These are phyloP conservation scores for Anastrepha ludens DNA, from an alignment of 1,140 invertebrate species.

Conservation along the genomic window DNA sequence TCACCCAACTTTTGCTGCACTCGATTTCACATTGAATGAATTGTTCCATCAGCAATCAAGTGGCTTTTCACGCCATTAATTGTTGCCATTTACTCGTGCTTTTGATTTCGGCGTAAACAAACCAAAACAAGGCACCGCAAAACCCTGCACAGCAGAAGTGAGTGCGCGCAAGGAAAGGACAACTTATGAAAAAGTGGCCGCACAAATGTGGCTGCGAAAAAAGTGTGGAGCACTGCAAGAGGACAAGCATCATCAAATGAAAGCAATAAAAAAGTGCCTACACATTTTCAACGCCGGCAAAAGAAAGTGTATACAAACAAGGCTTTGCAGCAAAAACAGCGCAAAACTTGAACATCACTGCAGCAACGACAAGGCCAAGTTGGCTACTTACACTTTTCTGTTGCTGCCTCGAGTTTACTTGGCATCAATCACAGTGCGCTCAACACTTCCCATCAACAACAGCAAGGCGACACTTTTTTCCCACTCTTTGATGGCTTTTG, in stretches of 20 bases:
- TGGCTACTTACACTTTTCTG: constrained; percentile 15
- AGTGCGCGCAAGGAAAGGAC: neutral
- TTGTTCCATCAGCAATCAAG: constrained; percentile 41
- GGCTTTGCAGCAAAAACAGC: neutral
- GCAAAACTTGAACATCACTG: neutral
- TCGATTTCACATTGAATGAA: constrained; percentile 30
- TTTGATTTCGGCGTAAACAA: constrained; percentile 22
- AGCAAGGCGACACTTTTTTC: constrained; percentile 13
- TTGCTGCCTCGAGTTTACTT: neutral
- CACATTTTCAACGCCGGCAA: neutral
- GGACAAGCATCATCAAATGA: neutral
- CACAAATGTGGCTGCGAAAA: neutral
- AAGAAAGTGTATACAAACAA: neutral
- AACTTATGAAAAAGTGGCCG: constrained; percentile 24
- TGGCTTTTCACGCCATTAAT: constrained; percentile 51
- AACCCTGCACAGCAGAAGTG: neutral
- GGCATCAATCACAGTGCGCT: constrained; percentile 39
- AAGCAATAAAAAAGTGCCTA: neutral
- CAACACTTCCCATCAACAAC: constrained; percentile 4
- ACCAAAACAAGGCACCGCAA: neutral
- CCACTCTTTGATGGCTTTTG: neutral
- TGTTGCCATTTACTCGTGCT: constrained; percentile 42
- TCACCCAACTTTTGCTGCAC: neutral
- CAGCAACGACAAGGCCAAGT: neutral
- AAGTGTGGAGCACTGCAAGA: neutral